Conservation (phyloP, 2,113 vertebrate genomes). For the Prionailurus bengalensis region DNA sequence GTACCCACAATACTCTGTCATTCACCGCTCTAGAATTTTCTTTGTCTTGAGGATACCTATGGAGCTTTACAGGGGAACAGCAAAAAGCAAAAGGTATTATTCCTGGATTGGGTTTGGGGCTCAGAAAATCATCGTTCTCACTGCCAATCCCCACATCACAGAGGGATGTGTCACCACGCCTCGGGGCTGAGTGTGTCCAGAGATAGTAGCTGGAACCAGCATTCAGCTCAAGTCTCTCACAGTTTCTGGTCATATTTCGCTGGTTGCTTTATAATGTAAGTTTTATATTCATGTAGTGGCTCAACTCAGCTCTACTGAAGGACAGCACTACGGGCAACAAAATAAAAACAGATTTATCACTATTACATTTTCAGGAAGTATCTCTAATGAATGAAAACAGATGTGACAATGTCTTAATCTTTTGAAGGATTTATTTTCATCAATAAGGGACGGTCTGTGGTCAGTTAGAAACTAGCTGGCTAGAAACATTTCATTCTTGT, state of each 20-base stretch:
- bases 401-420: conserved; percentile 3
- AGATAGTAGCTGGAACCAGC: background rate
- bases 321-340: background rate
- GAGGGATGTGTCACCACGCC: background rate
- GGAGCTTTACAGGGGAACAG: background rate
- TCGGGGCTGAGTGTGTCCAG: background rate
- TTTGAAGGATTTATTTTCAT: conserved; percentile 54
- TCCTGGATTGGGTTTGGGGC: background rate
- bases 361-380: conserved; percentile 57
- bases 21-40: background rate
- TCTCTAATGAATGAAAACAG: conserved; percentile 48
- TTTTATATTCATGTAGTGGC: conserved; percentile 38
- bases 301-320: conserved; percentile 22
- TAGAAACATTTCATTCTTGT: conserved; percentile 63
- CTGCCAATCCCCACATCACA: background rate
- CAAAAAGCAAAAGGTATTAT: conserved; percentile 27
- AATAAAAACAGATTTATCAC: background rate
- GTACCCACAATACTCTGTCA: background rate
- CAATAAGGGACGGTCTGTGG: conserved; percentile 25
- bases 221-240: conserved; percentile 14
- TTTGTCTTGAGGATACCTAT: background rate
- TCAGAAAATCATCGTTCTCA: conserved; percentile 50
- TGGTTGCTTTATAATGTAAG: conserved; percentile 4
- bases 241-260: conserved; percentile 31
- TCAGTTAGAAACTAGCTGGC: conserved; percentile 19